phyloP scores from a whole-genome alignment of 2,113 vertebrate species.

The Calonectris borealis region DNA sequence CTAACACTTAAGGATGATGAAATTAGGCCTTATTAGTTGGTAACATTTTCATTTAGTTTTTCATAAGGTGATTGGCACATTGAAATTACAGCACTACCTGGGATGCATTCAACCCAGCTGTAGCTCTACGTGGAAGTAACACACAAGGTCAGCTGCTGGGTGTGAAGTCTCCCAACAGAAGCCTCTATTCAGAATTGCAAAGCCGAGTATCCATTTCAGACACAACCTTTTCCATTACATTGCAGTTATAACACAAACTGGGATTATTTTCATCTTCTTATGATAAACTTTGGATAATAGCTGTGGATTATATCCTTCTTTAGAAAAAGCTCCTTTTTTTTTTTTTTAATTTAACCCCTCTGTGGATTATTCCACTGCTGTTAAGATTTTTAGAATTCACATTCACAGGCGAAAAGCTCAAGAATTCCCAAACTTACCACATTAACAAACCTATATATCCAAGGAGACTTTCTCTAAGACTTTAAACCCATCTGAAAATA shows the following conservation, averaged over 20 bases:
- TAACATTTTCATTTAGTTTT: conserved; percentile 4
- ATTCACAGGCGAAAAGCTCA: not conserved
- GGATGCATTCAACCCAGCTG: not conserved
- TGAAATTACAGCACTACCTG: not conserved
- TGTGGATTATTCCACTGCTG: not conserved
- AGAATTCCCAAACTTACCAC: not conserved
- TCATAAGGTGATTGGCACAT: not conserved
- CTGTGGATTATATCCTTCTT: not conserved
- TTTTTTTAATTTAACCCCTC: not conserved
- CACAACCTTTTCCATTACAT: not conserved
- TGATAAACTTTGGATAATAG: not conserved
- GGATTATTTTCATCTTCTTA: not conserved
- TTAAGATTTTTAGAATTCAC: not conserved
- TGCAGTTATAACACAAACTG: not conserved
- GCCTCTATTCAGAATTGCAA: not conserved
- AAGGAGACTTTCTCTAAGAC: not conserved
- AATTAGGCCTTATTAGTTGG: conserved; percentile 16
- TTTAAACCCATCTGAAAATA: not conserved
- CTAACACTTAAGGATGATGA: not conserved
- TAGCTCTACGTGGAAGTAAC: not conserved
- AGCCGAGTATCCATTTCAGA: not conserved
- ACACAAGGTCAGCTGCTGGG: not conserved
- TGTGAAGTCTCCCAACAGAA: not conserved
- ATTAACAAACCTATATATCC: not conserved
- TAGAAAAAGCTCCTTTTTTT: not conserved